Evolutionary conservation across 2,888 invertebrate species (phyloP).

Genomic region (Orchesellides sinensis): DNA sequence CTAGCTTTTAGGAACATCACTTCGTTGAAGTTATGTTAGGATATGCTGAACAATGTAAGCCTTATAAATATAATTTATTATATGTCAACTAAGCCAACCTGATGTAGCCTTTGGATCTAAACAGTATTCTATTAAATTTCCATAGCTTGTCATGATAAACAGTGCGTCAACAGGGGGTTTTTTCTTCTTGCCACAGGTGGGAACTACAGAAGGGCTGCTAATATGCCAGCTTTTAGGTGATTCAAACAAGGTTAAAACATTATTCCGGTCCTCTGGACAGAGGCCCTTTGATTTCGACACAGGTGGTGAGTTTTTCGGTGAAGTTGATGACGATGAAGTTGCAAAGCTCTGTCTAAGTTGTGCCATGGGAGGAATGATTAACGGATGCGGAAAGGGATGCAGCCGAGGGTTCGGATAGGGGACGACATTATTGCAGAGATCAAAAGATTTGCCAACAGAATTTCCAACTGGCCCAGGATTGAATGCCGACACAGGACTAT

Average conservation of each 20-base stretch:
- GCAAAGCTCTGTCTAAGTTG: slow-evolving; percentile 83
- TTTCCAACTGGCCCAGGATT: slow-evolving; percentile 62
- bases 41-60: not conserved
- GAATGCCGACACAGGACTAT: slow-evolving; percentile 81
- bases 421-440: slow-evolving; percentile 70
- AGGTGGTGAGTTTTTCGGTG: slow-evolving; percentile 72
- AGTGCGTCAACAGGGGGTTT: slow-evolving; percentile 87
- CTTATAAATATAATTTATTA: not conserved
- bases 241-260: slow-evolving; percentile 89
- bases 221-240: slow-evolving; percentile 85
- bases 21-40: no score
- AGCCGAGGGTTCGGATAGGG: slow-evolving; percentile 87
- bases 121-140: slow-evolving; percentile 91
- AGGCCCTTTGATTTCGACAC: slow-evolving; percentile 71
- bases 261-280: slow-evolving; percentile 83
- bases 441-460: slow-evolving; percentile 65
- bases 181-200: slow-evolving; percentile 76
- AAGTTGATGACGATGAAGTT: slow-evolving; percentile 62
- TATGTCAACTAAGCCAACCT: slow-evolving; percentile 76
- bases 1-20: no score
- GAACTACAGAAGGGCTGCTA: slow-evolving; percentile 77
- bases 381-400: slow-evolving; percentile 93
- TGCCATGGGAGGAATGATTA: slow-evolving; percentile 87
- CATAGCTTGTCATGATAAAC: slow-evolving; percentile 92
- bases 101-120: slow-evolving; percentile 86